A percentile compares a stretch with the other conserved stretches of the same genome.
Conservation (phyloP, 2,113 vertebrate genomes). For the Aspidoscelis tigris region DNA sequence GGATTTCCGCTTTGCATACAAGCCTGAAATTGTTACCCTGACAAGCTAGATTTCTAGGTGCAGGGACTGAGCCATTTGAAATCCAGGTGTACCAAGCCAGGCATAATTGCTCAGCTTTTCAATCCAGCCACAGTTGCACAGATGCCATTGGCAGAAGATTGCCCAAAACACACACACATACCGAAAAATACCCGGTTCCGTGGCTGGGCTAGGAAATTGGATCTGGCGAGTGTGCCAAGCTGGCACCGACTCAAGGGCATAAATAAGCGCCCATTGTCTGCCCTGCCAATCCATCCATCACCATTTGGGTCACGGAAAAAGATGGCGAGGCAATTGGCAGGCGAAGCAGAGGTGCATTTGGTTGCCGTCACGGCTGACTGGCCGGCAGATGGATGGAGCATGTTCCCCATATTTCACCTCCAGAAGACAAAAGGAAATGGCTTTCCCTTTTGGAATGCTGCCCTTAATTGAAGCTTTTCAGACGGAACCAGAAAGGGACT, state of each 20-base stretch:
- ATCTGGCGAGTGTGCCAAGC: neutral
- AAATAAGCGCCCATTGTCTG: neutral
- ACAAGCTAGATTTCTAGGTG: no score
- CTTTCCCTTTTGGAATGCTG: neutral
- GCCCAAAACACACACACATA: no score
- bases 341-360: neutral
- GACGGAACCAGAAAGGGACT: no score
- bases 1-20: no score
- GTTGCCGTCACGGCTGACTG: neutral
- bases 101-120: no score
- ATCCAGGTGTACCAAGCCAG: no score
- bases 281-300: neutral
- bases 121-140: no score
- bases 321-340: neutral
- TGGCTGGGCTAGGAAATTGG: neutral
- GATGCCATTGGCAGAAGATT: no score
- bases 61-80: no score
- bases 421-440: neutral
- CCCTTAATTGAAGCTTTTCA: no score
- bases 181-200: no score
- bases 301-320: neutral
- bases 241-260: neutral
- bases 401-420: neutral
- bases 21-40: no score
- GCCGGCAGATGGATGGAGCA: neutral